Evolutionary conservation across 1,140 invertebrate genomes (phyloP).

Genomic region (Drosophila obscura): DNA sequence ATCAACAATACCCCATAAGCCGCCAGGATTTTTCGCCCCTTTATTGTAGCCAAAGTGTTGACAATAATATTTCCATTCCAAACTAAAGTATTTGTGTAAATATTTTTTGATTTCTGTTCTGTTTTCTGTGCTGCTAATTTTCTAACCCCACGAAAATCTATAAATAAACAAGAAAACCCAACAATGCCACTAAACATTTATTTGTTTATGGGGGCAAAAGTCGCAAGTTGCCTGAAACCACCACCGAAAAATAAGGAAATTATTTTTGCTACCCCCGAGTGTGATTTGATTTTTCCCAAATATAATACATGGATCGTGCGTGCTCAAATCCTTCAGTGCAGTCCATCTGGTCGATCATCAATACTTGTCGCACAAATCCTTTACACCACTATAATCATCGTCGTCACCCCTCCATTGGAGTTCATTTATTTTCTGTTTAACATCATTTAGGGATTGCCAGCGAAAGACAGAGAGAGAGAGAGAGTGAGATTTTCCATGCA

Average conservation of each 20-base stretch:
- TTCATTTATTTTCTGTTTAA: conserved; percentile 82
- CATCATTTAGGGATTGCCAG: conserved; percentile 71
- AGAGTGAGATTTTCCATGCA: conserved; percentile 64
- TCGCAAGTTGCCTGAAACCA: not conserved
- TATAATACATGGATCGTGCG: conserved; percentile 15
- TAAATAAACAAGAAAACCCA: conserved; percentile 63
- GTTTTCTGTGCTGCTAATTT: conserved; percentile 74
- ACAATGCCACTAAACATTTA: conserved; percentile 58
- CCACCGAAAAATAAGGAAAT: conserved; percentile 54
- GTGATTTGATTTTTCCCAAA: conserved; percentile 46
- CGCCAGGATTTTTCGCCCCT: not conserved
- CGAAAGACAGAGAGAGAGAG: too few relatives aligned
- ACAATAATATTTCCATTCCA: conserved; percentile 55
- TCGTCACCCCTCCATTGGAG: conserved; percentile 35
- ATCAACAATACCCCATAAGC: conserved; percentile 54
- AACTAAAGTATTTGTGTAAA: conserved; percentile 74
- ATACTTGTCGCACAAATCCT: conserved; percentile 78
- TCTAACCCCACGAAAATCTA: conserved; percentile 56
- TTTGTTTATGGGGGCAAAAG: conserved; percentile 14
- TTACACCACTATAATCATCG: conserved; percentile 34
- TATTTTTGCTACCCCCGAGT: conserved; percentile 32
- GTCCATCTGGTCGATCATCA: conserved; percentile 70
- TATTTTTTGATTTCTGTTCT: conserved; percentile 69
- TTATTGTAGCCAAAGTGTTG: conserved; percentile 44
- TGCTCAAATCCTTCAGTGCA: conserved; percentile 3